Evolutionary conservation across 2,888 invertebrate genomes (phyloP).

Genomic region (Lasioglossum villosulum): DNA sequence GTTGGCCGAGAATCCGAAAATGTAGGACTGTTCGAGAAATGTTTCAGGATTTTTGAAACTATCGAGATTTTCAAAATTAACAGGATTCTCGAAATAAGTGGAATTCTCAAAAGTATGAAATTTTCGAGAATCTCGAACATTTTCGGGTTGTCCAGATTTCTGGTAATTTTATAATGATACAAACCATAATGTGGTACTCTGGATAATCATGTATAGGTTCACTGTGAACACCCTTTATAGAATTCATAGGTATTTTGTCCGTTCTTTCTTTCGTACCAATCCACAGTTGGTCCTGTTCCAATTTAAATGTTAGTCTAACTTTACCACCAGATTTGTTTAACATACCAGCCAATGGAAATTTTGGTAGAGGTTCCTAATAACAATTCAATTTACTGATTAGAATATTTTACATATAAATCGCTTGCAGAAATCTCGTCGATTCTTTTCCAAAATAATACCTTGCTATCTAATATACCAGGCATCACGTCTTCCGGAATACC

Average conservation of each 20-base stretch:
- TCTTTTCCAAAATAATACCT: conserved; percentile 85
- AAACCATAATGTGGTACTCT: conserved; percentile 96
- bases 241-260: conserved; percentile 95
- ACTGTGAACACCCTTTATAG: conserved; percentile 91
- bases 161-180: conserved; percentile 67
- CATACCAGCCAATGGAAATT: conserved; percentile 94
- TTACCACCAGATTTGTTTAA: conserved; percentile 95
- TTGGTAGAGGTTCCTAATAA: conserved; percentile 91
- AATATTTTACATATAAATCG: neutral
- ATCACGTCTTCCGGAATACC: conserved; percentile 95
- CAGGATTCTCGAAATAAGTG: no score
- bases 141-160: no score
- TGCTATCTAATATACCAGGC: conserved; percentile 92
- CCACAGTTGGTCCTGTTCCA: conserved; percentile 96
- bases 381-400: neutral
- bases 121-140: no score
- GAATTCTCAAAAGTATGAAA: no score
- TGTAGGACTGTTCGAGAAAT: no score
- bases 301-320: conserved; percentile 95
- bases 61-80: no score
- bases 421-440: neutral
- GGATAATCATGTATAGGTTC: conserved; percentile 95
- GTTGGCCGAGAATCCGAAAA: no score
- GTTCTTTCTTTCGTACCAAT: conserved; percentile 96
- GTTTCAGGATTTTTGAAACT: no score